phyloP scores from a whole-genome alignment of 1,140 invertebrate species.

The Orius insidiosus region DNA sequence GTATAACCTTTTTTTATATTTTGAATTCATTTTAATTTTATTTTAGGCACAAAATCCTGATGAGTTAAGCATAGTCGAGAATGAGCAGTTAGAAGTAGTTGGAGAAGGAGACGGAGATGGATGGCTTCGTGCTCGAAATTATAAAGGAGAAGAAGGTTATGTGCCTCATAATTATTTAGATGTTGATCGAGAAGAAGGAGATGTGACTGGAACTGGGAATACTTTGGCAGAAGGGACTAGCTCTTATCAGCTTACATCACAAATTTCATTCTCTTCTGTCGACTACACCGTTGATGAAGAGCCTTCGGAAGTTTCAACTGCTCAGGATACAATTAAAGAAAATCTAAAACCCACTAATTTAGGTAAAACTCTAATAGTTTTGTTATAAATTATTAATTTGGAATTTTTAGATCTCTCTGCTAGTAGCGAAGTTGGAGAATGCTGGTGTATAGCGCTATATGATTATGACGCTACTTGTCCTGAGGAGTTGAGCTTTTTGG shows the following conservation, averaged over 20 bases:
- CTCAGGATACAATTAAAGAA: slow-evolving; percentile 26
- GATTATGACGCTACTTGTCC: slow-evolving; percentile 77
- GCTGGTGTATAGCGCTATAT: slow-evolving; percentile 68
- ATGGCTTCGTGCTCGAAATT: slow-evolving; percentile 85
- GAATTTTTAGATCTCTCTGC: slow-evolving; percentile 10
- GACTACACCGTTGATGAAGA: slow-evolving; percentile 79
- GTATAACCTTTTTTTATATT: slow-evolving; percentile 29
- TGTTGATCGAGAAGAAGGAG: slow-evolving; percentile 37
- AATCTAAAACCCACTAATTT: slow-evolving; percentile 23
- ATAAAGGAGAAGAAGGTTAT: slow-evolving; percentile 77
- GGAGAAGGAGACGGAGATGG: slow-evolving; percentile 90
- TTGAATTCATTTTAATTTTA: not conserved
- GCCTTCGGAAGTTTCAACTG: slow-evolving; percentile 20
- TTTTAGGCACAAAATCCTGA: slow-evolving; percentile 82
- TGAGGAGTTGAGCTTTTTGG: slow-evolving; percentile 75
- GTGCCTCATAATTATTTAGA: slow-evolving; percentile 92
- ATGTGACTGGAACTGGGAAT: slow-evolving; percentile 20
- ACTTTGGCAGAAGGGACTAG: slow-evolving; percentile 15
- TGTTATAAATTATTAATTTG: not conserved
- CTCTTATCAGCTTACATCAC: slow-evolving; percentile 35
- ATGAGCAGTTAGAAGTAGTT: slow-evolving; percentile 82
- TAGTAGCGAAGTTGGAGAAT: slow-evolving; percentile 5
- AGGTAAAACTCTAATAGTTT: slow-evolving; percentile 10
- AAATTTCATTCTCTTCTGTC: slow-evolving; percentile 80
- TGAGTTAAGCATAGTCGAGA: slow-evolving; percentile 82